These are phyloP conservation scores for Nibea albiflora DNA, from an alignment of 2,113 vertebrate species.

Conservation along the genomic window DNA sequence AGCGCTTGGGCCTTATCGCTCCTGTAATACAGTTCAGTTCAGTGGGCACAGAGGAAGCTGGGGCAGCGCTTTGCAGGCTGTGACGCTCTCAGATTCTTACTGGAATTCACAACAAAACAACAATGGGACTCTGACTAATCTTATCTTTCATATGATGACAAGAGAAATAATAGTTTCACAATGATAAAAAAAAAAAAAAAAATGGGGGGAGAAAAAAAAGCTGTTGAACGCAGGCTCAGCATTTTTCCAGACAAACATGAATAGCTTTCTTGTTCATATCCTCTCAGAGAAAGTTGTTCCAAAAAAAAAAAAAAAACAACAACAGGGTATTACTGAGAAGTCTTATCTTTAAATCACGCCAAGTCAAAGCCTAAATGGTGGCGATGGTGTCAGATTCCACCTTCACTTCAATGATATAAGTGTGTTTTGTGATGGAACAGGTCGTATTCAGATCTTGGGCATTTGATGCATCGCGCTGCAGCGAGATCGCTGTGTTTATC, in stretches of 20 bases:
- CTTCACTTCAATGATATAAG: not conserved
- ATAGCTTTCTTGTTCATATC: slow-evolving; percentile 16
- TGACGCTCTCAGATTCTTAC: slow-evolving; percentile 56
- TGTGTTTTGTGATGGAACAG: not conserved
- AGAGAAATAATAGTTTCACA: slow-evolving; percentile 29
- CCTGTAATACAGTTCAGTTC: slow-evolving; percentile 17
- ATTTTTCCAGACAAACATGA: slow-evolving; percentile 26
- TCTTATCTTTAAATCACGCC: slow-evolving; percentile 24
- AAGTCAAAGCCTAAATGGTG: not conserved
- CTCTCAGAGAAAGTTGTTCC: not conserved
- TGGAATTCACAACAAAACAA: slow-evolving; percentile 58
- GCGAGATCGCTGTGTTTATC: slow-evolving; percentile 1
- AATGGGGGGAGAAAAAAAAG: not conserved
- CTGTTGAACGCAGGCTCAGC: slow-evolving; percentile 16
- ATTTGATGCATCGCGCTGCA: not conserved
- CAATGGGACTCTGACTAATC: slow-evolving; percentile 53
- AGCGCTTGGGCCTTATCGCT: slow-evolving; percentile 58
- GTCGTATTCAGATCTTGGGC: not conserved
- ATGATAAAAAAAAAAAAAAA: slow-evolving; percentile 2
- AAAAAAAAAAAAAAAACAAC: not conserved
- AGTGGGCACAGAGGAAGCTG: slow-evolving; percentile 64
- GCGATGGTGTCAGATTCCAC: not conserved
- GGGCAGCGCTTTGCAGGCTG: slow-evolving; percentile 26
- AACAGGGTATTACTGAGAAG: not conserved
- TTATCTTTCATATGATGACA: slow-evolving; percentile 19